These are phyloP conservation scores for Ectobius pallidus DNA, from an alignment of 2,888 invertebrate genomes.

Conservation along the genomic window DNA sequence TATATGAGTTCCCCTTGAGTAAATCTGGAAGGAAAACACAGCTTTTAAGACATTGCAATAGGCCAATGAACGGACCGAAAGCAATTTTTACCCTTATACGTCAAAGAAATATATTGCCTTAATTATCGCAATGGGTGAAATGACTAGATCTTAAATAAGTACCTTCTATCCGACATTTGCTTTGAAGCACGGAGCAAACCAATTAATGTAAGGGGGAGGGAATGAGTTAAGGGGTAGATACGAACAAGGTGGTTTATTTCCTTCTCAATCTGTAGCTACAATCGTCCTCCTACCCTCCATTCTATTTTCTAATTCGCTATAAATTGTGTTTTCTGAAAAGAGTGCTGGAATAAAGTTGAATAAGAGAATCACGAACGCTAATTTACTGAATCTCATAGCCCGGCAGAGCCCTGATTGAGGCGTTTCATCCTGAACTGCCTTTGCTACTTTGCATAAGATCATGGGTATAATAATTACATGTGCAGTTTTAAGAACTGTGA, in stretches of 20 bases:
- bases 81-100: slow-evolving; percentile 14
- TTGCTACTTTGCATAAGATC: too few relatives aligned
- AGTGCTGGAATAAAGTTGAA: slow-evolving; percentile 26
- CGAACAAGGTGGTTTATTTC: slow-evolving; percentile 27
- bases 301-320: slow-evolving; percentile 33
- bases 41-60: neutral
- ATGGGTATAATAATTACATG: too few relatives aligned
- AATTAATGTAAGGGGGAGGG: slow-evolving; percentile 33
- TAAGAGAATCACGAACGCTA: slow-evolving; percentile 33
- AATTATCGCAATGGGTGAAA: slow-evolving; percentile 24
- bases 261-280: slow-evolving; percentile 25
- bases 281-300: neutral
- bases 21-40: too few relatives aligned
- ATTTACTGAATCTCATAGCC: slow-evolving; percentile 21
- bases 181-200: slow-evolving; percentile 27
- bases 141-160: slow-evolving; percentile 27
- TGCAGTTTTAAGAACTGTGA: too few relatives aligned
- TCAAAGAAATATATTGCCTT: slow-evolving; percentile 25
- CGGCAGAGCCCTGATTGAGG: slow-evolving; percentile 9
- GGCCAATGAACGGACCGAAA: slow-evolving; percentile 4
- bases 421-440: neutral
- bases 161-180: slow-evolving; percentile 24
- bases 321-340: slow-evolving; percentile 32
- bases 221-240: slow-evolving; percentile 21
- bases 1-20: too few relatives aligned